Conservation (phyloP, 2,113 vertebrate species). For the Columbina picui region DNA sequence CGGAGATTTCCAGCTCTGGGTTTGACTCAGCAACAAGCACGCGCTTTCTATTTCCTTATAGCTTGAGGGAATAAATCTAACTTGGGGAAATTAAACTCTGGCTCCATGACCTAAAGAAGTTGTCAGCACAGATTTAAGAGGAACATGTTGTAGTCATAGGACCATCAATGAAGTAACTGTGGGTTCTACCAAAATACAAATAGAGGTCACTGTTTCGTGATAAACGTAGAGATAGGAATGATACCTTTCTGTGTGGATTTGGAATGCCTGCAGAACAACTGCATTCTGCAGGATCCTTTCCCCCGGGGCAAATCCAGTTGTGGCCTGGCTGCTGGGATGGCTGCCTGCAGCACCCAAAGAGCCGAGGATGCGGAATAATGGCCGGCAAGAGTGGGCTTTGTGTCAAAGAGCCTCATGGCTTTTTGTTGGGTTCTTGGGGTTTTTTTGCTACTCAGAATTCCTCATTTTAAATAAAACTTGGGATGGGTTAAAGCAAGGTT, state of each 20-base stretch:
- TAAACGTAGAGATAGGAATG: not conserved
- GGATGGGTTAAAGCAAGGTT: not conserved
- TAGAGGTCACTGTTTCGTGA: not conserved
- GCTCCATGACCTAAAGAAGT: constrained; percentile 30
- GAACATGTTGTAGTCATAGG: not conserved
- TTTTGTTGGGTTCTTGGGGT: not conserved
- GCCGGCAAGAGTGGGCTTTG: not conserved
- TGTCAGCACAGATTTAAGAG: constrained; percentile 56
- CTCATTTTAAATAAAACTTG: not conserved
- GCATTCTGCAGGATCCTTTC: not conserved
- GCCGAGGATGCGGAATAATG: not conserved
- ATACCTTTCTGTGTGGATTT: not conserved
- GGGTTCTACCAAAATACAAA: constrained; percentile 23
- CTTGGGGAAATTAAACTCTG: constrained; percentile 44
- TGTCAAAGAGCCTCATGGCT: not conserved
- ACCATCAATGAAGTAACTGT: constrained; percentile 25
- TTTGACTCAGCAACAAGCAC: not conserved
- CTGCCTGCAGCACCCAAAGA: not conserved
- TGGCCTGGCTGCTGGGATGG: not conserved
- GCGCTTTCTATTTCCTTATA: not conserved
- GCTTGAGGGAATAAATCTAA: constrained; percentile 42
- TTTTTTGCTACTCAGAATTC: not conserved
- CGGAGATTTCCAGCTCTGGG: not conserved
- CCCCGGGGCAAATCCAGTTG: not conserved
- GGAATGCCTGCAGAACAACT: not conserved